These are phyloP conservation scores for Manduca sexta DNA, from an alignment of 1,140 invertebrate species.

Conservation along the genomic window DNA sequence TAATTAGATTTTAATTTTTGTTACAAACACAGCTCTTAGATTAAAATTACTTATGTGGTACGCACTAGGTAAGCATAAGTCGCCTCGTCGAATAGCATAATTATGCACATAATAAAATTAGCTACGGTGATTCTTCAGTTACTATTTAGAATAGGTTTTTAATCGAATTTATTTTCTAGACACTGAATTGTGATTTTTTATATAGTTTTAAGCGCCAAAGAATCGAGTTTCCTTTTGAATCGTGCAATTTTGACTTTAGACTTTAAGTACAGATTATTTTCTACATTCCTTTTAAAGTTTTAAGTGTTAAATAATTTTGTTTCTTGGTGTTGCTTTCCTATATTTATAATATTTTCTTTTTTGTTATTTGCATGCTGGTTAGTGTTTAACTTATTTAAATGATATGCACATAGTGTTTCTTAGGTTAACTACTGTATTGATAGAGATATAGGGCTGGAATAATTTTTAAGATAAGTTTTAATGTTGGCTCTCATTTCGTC, in stretches of 20 bases:
- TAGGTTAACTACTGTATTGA: not conserved
- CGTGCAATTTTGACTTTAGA: slow-evolving; percentile 60
- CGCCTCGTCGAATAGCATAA: slow-evolving; percentile 20
- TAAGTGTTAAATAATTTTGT: slow-evolving; percentile 16
- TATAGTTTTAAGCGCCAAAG: slow-evolving; percentile 61
- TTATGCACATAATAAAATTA: slow-evolving; percentile 29
- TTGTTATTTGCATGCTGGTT: slow-evolving; percentile 40
- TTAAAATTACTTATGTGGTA: slow-evolving; percentile 13
- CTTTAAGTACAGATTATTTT: slow-evolving; percentile 31
- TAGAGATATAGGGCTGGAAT: slow-evolving; percentile 7
- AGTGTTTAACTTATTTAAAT: slow-evolving; percentile 27
- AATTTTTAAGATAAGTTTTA: slow-evolving; percentile 35
- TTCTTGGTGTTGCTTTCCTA: slow-evolving; percentile 36
- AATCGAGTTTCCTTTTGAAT: slow-evolving; percentile 45
- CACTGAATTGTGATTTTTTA: slow-evolving; percentile 51
- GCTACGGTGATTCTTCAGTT: slow-evolving; percentile 24
- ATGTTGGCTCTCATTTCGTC: slow-evolving; percentile 5
- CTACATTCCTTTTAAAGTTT: slow-evolving; percentile 31
- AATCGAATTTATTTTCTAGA: slow-evolving; percentile 51
- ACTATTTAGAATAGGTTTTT: slow-evolving; percentile 19
- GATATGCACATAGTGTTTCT: slow-evolving; percentile 3
- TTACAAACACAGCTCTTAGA: slow-evolving; percentile 8
- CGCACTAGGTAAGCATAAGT: slow-evolving; percentile 28
- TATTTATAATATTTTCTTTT: slow-evolving; percentile 21
- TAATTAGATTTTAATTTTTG: slow-evolving; percentile 44